Conservation (phyloP, 2,888 invertebrate species). For the Yponomeuta malinellus region DNA sequence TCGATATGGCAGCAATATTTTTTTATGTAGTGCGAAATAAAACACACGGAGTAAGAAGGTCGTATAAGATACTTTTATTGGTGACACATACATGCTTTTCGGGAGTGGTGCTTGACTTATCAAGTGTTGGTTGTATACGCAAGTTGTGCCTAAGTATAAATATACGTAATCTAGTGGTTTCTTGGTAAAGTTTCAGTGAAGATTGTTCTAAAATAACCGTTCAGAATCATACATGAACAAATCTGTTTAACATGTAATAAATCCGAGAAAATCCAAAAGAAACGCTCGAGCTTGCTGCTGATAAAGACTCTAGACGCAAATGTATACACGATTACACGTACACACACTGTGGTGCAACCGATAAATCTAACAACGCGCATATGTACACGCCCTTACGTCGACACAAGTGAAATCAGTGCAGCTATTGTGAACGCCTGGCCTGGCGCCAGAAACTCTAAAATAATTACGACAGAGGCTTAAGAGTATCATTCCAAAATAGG, state of each 20-base stretch:
- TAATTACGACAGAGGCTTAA: not conserved
- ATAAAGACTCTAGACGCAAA: not conserved
- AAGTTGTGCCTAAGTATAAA: too few relatives aligned
- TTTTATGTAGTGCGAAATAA: constrained; percentile 10
- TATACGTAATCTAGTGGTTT: too few relatives aligned
- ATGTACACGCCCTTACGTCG: constrained; percentile 14
- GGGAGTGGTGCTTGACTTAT: not conserved
- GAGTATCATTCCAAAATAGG: not conserved
- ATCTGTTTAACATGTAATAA: too few relatives aligned
- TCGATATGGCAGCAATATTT: constrained; percentile 3
- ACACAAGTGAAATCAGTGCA: constrained; percentile 27
- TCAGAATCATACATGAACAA: too few relatives aligned
- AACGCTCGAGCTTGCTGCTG: too few relatives aligned
- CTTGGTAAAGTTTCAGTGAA: too few relatives aligned
- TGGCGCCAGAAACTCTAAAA: constrained; percentile 16
- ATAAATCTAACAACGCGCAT: constrained; percentile 11
- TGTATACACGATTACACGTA: not conserved
- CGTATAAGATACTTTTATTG: not conserved
- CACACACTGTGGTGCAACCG: not conserved
- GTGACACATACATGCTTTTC: not conserved
- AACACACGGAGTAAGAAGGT: not conserved
- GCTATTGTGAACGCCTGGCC: constrained; percentile 35
- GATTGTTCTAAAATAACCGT: too few relatives aligned
- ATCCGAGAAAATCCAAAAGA: too few relatives aligned
- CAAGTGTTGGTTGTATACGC: not conserved